Evolutionary conservation across 2,113 vertebrate species (phyloP), one percentile per base, ranked within the genome.

Genomic region (Plestiodon gilberti): DNA sequence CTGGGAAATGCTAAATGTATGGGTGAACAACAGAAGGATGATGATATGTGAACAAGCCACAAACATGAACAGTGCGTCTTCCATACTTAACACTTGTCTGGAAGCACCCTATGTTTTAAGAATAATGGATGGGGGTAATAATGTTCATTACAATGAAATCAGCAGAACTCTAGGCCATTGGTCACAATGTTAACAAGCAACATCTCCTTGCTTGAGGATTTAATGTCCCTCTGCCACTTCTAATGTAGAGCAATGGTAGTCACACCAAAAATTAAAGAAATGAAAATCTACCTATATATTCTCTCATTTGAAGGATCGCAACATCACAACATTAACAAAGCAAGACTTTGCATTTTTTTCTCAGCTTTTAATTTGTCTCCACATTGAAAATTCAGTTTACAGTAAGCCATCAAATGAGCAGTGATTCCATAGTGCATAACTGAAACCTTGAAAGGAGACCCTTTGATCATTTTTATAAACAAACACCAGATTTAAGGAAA

Each of bases 331-430:
- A 67, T 38, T 83, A 57, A 62, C 79, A 76, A 93, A 93, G 91
- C 78, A 22, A 30, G 0, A n/a, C 74, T 94, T 85, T 43, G 59
- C 73, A 79, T 89, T 7, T 83, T 15, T 28, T 14, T 35, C 89
- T 2, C 59, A 48, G 43, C 76, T 90, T 94, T 95, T 95, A 94
- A 94, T 95, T 92, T 92, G 86, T 89, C 84, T 93, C 91, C 88
- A 94, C 81, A 74, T 76, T 93, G 88, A 93, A 95, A 93, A 92
- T 88, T 95, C 86, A 78, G 82, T 89, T 93, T 94, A 95, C 93
- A 94, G 78, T 23, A 78, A 93, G 89, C 89, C 85, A 90, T 93
- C 83, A 89, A 79, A 89, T 23, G 90, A 95, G 83, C 92, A 92
- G 28, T 38, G 86, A 91, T 18, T 86, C 85, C 73, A 71, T 84